Percentiles rank a stretch among this genome's conserved stretches.
Evolutionary conservation across 2,888 invertebrate species (phyloP).

Genomic region (Ochropacha duplaris): DNA sequence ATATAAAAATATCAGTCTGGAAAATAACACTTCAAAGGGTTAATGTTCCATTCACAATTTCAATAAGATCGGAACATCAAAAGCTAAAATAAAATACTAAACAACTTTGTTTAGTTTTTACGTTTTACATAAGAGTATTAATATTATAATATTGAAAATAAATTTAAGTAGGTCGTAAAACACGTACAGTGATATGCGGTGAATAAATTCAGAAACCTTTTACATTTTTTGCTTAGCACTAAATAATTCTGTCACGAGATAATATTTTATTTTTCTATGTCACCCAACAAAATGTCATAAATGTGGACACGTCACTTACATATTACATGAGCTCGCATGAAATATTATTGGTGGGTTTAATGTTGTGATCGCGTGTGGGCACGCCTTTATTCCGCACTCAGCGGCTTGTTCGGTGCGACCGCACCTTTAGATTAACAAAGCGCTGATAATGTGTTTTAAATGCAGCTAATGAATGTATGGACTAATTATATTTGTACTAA

Average conservation of each 20-base stretch:
- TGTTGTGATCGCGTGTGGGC: conserved; percentile 72
- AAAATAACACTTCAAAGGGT: neutral
- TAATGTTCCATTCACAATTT: neutral
- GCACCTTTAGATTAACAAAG: conserved; percentile 46
- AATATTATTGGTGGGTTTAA: conserved; percentile 66
- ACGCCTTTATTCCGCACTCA: conserved; percentile 47
- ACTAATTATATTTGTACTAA: conserved; percentile 5
- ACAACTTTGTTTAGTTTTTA: conserved; percentile 13
- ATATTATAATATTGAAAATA: conserved; percentile 23
- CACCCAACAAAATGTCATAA: conserved; percentile 61
- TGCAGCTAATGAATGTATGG: conserved; percentile 12
- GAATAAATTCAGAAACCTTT: conserved; percentile 41
- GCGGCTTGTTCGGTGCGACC: conserved; percentile 36
- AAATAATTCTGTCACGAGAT: conserved; percentile 54
- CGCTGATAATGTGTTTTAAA: conserved; percentile 21
- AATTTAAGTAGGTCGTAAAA: conserved; percentile 27
- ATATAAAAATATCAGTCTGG: neutral
- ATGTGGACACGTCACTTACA: conserved; percentile 69
- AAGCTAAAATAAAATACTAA: neutral
- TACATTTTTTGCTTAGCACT: conserved; percentile 40
- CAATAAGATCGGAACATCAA: conserved; percentile 2
- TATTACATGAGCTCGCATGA: conserved; percentile 69
- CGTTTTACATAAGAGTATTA: conserved; percentile 11
- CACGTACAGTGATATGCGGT: conserved; percentile 14
- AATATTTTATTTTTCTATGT: conserved; percentile 53